Evolutionary conservation across 2,797 vertebrate genomes (phyloP).

Genomic region (Premnoplex brunnescens): DNA sequence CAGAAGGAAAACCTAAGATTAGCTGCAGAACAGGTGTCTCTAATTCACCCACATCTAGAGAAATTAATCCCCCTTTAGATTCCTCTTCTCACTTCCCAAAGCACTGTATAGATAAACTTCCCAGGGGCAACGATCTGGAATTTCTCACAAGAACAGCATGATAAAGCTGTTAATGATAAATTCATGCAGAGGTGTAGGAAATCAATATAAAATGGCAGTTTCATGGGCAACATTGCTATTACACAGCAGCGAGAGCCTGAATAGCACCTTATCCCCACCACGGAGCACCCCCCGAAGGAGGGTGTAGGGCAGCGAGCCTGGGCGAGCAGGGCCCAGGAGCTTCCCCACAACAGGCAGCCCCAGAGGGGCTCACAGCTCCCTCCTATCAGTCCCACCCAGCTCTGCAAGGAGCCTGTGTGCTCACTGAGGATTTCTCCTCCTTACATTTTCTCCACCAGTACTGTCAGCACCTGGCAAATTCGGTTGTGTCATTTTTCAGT

Average conservation of each 20-base stretch:
- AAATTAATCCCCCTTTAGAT: neutral
- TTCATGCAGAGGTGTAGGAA: neutral
- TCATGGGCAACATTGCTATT: neutral
- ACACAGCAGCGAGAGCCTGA: neutral
- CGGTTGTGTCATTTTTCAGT: neutral
- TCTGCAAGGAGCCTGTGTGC: neutral
- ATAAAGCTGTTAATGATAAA: constrained; percentile 15
- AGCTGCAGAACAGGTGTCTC: neutral
- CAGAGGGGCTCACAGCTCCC: neutral
- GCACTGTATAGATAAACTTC: neutral
- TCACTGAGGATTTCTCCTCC: neutral
- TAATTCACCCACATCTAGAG: neutral
- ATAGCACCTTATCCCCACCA: neutral
- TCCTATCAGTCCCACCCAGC: neutral
- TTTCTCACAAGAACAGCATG: neutral
- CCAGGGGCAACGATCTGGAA: neutral
- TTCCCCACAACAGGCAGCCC: neutral
- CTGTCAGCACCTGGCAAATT: neutral
- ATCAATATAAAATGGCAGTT: constrained; percentile 2
- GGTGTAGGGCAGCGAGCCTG: neutral
- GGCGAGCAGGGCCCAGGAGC: neutral
- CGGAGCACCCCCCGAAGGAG: fast-evolving
- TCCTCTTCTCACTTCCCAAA: neutral
- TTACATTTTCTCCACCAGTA: neutral
- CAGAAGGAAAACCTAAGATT: neutral